These are phyloP conservation scores for Myotis findleyi DNA, from an alignment of 2,797 vertebrate genomes.

Conservation along the genomic window DNA sequence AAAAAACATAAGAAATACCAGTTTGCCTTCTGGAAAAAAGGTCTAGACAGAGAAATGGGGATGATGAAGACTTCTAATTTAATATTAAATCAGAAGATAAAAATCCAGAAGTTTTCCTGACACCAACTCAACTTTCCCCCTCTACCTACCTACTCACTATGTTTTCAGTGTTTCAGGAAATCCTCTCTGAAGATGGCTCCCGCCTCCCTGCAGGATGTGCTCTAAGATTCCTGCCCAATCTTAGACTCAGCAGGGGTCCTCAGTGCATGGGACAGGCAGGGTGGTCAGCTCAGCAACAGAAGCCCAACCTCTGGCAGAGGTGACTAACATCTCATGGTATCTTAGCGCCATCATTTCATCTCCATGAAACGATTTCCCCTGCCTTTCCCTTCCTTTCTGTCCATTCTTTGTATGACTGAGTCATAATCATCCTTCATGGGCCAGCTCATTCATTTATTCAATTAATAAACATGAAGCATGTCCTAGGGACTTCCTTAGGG, in stretches of 20 bases:
- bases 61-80: constrained; percentile 5
- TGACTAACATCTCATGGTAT: not conserved
- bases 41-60: not conserved
- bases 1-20: constrained; percentile 13
- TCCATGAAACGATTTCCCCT: not conserved
- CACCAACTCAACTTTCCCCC: not conserved
- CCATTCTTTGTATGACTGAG: not conserved
- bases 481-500: not conserved
- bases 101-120: not conserved
- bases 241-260: not conserved
- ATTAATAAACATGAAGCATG: not conserved
- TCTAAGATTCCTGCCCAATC: not conserved
- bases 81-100: not conserved
- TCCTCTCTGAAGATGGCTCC: not conserved
- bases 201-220: not conserved
- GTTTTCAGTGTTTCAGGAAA: not conserved
- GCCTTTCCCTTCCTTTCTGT: not conserved
- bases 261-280: not conserved
- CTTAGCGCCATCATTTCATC: not conserved
- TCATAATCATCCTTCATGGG: not conserved
- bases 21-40: not conserved
- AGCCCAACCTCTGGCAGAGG: not conserved
- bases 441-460: constrained; percentile 2
- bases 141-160: not conserved
- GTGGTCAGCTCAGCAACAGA: not conserved